These are phyloP conservation scores for Dryocosmus kuriphilus DNA, from an alignment of 2,888 invertebrate species.

Conservation along the genomic window DNA sequence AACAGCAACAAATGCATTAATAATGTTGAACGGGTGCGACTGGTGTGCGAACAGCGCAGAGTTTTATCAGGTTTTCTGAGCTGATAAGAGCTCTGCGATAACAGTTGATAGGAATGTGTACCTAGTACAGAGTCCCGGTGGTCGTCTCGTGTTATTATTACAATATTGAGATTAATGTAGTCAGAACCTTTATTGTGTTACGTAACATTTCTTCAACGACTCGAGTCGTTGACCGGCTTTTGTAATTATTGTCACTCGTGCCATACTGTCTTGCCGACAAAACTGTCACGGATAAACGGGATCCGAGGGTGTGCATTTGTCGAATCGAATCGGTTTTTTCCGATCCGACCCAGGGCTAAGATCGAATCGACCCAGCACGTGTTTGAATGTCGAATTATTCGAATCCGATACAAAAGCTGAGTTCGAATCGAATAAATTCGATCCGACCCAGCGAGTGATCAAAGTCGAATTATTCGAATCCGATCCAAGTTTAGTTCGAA, in stretches of 20 bases:
- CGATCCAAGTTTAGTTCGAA: no score
- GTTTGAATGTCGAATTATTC: no score
- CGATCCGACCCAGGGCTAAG: no score
- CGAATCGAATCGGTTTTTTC: no score
- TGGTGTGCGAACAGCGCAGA: background rate
- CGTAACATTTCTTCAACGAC: conserved; percentile 9
- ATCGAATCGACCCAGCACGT: no score
- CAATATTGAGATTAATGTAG: background rate
- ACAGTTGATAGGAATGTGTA: background rate
- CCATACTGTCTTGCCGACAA: conserved; percentile 4
- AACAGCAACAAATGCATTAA: background rate
- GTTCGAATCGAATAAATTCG: no score
- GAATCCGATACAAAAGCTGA: no score
- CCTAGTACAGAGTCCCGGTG: background rate
- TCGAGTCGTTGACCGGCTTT: conserved; percentile 24
- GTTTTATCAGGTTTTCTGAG: background rate
- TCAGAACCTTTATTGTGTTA: conserved; percentile 4
- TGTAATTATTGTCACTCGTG: conserved; percentile 8
- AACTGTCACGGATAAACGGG: background rate
- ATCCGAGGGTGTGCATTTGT: no score
- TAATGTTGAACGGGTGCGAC: background rate
- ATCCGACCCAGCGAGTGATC: no score
- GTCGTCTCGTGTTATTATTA: background rate
- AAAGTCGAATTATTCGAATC: no score
- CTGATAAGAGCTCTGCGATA: background rate